Evolutionary conservation across 2,113 vertebrate genomes (phyloP).

Genomic region (Aegotheles bennettii): DNA sequence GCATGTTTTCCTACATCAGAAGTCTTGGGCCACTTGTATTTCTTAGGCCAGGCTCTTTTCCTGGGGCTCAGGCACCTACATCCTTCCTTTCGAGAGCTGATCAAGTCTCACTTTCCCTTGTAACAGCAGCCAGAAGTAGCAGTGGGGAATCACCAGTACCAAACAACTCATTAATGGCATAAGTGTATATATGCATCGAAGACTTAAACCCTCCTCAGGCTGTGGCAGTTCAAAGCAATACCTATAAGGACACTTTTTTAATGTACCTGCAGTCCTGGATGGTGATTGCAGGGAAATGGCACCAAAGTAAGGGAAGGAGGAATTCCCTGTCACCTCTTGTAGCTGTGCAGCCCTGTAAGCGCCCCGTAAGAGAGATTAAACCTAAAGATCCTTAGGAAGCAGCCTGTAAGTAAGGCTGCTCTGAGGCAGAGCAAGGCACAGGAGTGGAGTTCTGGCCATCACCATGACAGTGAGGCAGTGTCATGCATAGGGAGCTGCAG

Average conservation of each 20-base stretch:
- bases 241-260: neutral
- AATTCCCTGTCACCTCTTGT: neutral
- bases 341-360: neutral
- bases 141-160: neutral
- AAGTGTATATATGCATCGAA: neutral
- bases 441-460: neutral
- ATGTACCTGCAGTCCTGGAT: neutral
- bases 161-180: neutral
- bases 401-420: neutral
- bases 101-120: neutral
- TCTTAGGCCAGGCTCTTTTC: neutral
- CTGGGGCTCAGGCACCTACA: neutral
- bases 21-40: neutral
- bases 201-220: neutral
- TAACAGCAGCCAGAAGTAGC: neutral
- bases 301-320: neutral
- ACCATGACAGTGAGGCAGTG: neutral
- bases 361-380: accelerated
- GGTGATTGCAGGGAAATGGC: neutral
- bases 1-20: neutral
- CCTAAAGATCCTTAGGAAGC: neutral
- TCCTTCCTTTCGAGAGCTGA: neutral
- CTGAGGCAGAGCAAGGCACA: accelerated
- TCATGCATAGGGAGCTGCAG: neutral
- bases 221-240: neutral